Conservation (phyloP, 92 coral and sea anemone species). For the Bergia sp. region DNA sequence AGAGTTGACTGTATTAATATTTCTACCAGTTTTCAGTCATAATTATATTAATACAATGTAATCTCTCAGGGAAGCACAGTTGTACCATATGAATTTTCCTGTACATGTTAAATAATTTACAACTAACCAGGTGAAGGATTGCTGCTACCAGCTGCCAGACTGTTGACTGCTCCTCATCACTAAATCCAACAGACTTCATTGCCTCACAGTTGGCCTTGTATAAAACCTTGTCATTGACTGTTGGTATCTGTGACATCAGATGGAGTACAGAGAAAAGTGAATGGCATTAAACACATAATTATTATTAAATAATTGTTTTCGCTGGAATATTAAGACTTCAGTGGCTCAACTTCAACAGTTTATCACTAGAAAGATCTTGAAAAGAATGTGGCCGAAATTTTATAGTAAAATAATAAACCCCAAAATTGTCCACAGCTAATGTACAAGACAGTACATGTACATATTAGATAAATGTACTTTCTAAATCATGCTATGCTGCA, state of each 20-base stretch:
- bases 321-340: not conserved
- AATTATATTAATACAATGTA: not conserved
- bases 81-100: not conserved
- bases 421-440: no score
- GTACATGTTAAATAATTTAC: not conserved
- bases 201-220: constrained; percentile 88
- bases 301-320: no score
- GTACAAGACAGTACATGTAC: no score
- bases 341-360: not conserved
- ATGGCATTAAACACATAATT: not conserved
- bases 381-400: no score
- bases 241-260: constrained; percentile 54
- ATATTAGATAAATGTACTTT: no score
- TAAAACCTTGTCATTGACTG: constrained; percentile 79
- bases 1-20: no score
- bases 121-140: constrained; percentile 83
- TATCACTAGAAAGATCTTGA: no score
- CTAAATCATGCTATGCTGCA: no score
- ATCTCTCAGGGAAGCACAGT: not conserved
- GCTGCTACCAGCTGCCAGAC: constrained; percentile 94
- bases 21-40: not conserved
- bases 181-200: constrained; percentile 86
- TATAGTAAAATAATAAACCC: no score
- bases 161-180: constrained; percentile 80
- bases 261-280: no score